These are phyloP conservation scores for Glaucomys volans DNA, from an alignment of 2,113 vertebrate genomes.

Conservation along the genomic window DNA sequence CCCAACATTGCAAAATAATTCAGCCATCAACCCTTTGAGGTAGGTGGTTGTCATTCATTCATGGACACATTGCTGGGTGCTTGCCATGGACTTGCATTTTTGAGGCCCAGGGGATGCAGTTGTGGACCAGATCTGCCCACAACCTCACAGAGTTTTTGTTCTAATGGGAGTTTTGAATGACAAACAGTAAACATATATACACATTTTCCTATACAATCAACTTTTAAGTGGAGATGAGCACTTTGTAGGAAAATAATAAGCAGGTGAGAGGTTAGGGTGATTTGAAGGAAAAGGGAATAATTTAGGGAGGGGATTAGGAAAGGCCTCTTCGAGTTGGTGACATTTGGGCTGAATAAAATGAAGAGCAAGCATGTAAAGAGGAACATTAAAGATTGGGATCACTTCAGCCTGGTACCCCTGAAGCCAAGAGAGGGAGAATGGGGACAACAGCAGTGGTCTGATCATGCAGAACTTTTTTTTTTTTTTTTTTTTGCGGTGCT, in stretches of 20 bases:
- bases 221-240: background rate
- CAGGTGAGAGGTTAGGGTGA: background rate
- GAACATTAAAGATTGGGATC: too few relatives aligned
- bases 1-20: background rate
- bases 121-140: background rate
- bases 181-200: background rate
- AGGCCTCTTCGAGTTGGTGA: background rate
- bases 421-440: background rate
- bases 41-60: background rate
- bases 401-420: background rate
- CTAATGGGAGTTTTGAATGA: background rate
- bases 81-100: background rate
- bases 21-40: background rate
- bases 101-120: background rate
- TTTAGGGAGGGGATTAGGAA: background rate
- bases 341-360: background rate
- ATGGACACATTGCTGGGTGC: background rate
- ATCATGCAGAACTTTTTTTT: background rate
- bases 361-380: background rate
- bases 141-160: background rate
- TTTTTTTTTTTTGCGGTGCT: too few relatives aligned
- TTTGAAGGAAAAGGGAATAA: background rate
- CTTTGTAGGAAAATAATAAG: background rate
- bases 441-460: fast-evolving
- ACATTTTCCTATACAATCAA: background rate